These are phyloP conservation scores for Gymnoscopelus microlampas DNA, from an alignment of 2,797 vertebrate species.

Conservation along the genomic window DNA sequence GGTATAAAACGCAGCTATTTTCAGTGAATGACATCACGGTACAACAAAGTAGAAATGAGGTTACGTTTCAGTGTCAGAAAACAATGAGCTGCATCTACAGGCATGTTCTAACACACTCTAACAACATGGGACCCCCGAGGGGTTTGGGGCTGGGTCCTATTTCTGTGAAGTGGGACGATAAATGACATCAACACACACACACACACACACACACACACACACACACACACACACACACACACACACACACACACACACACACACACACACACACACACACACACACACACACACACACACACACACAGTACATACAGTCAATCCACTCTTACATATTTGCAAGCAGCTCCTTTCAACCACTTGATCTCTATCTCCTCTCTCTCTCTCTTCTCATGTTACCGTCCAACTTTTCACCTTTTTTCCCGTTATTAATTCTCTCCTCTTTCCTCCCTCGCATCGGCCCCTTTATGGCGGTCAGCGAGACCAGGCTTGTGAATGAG, in stretches of 20 bases:
- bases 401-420: constrained; percentile 21
- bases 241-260: too few relatives aligned
- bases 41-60: background rate
- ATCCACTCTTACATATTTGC: background rate
- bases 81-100: constrained; percentile 62
- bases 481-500: constrained; percentile 60
- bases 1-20: too few relatives aligned
- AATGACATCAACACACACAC: constrained; percentile 15
- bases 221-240: too few relatives aligned
- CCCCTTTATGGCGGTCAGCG: constrained; percentile 47
- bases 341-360: background rate
- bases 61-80: constrained; percentile 25
- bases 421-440: background rate
- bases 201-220: too few relatives aligned
- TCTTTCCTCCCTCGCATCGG: background rate
- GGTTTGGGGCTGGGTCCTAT: background rate
- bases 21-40: too few relatives aligned
- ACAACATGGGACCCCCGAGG: constrained; percentile 2
- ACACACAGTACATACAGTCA: background rate
- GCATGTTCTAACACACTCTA: constrained; percentile 64
- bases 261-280: constrained; percentile 7
- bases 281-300: too few relatives aligned
- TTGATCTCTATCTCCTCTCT: constrained; percentile 36
- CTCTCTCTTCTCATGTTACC: constrained; percentile 44
- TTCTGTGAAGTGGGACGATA: constrained; percentile 22